Evolutionary conservation across 30 jellyfish, hydroid and myxozoan species (phyloP), one percentile per base, ranked within the genome.

Genomic region (Hydractinia symbiolongicarpus): DNA sequence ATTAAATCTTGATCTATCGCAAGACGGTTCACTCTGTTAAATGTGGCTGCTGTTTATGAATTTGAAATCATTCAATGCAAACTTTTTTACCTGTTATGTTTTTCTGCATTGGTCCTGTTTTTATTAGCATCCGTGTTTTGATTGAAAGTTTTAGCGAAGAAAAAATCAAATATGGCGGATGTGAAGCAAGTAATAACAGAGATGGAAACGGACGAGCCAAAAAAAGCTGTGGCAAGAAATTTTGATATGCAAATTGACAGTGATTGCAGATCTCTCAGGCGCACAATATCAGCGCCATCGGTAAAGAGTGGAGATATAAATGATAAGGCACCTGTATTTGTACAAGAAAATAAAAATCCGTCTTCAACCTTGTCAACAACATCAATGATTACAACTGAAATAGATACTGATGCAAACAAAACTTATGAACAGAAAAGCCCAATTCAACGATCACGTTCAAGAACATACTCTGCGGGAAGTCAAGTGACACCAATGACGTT

Each of bases 401-500:
- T 30, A 30, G 44, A 30, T 30, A 30, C 44, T 30, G 44, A 30
- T 30, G 44, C 44, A 30, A 30, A 30, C 44, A 30, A 30, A 30
- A 30, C 2, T 30, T 7, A 6, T 51, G 74, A 64, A 64, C 52
- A 51, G 8, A 64, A 51, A 51, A 64, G 19, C 40, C 40, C 74
- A 13, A 44, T 51, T 7, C 74, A 64, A n/a, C 74, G 52, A n/a
- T 51, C 19, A n/a, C 74, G 74, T 6, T 51, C 83, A 1, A 66
- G 69, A n/a, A 19, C 61, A 17, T 74, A 51, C 54, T 74, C 66
- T 49, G 61, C 83, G 9, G 72, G 76, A 19, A 66, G 69, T 50
- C 83, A 74, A 50, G 54, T 74, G 50, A 17, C 15, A 20, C 61
- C 61, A 20, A 74, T 74, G 83, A 74, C 83, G 5, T 74, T 74